Conservation (phyloP, 2,888 invertebrate species). For the Aphodius granarius region DNA sequence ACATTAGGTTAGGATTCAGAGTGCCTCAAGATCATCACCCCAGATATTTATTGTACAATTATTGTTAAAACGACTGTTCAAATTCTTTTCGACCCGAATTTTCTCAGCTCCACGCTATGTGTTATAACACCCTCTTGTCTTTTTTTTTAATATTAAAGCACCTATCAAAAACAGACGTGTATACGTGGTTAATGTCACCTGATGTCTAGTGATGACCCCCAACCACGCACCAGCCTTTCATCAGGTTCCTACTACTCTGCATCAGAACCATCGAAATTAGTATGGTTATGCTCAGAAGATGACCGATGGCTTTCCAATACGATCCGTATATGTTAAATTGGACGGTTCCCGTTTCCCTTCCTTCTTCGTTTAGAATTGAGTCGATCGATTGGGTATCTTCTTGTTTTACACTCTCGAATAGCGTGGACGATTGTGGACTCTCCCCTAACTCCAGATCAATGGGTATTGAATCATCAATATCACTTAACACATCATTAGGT, state of each 20-base stretch:
- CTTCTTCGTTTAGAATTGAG: slow-evolving; percentile 60
- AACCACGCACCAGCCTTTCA: slow-evolving; percentile 91
- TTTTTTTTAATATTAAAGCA: too few relatives aligned
- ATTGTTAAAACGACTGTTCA: too few relatives aligned
- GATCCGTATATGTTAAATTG: slow-evolving; percentile 72
- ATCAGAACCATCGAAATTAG: slow-evolving; percentile 78
- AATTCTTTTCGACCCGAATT: too few relatives aligned
- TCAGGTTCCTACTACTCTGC: slow-evolving; percentile 89
- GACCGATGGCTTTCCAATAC: slow-evolving; percentile 81
- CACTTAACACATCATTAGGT: slow-evolving; percentile 56
- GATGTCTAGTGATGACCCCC: too few relatives aligned
- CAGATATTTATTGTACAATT: too few relatives aligned
- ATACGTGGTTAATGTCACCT: too few relatives aligned
- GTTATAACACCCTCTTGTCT: too few relatives aligned
- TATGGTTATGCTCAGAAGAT: slow-evolving; percentile 66
- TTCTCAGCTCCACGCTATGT: too few relatives aligned
- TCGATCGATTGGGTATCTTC: slow-evolving; percentile 41
- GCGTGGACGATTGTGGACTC: slow-evolving; percentile 29
- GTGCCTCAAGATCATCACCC: too few relatives aligned
- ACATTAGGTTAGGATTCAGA: too few relatives aligned
- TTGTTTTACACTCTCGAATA: slow-evolving; percentile 32
- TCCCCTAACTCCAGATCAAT: slow-evolving; percentile 48
- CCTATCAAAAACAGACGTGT: too few relatives aligned
- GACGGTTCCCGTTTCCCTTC: slow-evolving; percentile 70
- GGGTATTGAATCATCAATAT: slow-evolving; percentile 54